Percentiles rank a stretch among this genome's conserved stretches.
Conservation (phyloP, 1,140 invertebrate genomes). For the Pseudomyrmex sp. region DNA sequence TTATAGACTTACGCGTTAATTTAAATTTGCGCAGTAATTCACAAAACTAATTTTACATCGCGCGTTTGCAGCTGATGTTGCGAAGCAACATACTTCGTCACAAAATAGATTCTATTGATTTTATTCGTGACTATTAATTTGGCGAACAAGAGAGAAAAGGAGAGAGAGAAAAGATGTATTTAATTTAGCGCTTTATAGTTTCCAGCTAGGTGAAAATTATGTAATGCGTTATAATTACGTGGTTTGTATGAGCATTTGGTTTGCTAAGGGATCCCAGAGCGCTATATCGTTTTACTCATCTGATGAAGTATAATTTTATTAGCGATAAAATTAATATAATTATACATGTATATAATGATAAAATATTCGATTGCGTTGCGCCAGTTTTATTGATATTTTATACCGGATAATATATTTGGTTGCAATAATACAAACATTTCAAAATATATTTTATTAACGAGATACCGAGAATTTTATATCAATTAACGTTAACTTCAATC, state of each 20-base stretch:
- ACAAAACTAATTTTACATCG: conserved; percentile 22
- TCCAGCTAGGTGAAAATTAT: conserved; percentile 27
- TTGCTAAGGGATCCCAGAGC: not conserved
- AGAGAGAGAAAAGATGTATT: conserved; percentile 14
- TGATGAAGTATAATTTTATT: too few relatives aligned
- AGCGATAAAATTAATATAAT: too few relatives aligned
- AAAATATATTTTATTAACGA: not conserved
- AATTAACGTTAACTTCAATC: not conserved
- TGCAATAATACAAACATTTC: not conserved
- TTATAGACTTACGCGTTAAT: not conserved
- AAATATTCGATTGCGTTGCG: too few relatives aligned
- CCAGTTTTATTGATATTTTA: too few relatives aligned
- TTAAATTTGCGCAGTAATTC: conserved; percentile 22
- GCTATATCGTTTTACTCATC: too few relatives aligned
- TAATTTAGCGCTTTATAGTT: conserved; percentile 32
- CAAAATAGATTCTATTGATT: conserved; percentile 46
- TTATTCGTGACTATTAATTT: conserved; percentile 47
- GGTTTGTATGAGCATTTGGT: conserved; percentile 33
- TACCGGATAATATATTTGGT: too few relatives aligned
- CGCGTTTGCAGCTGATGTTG: conserved; percentile 15
- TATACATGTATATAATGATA: too few relatives aligned
- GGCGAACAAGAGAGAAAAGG: not conserved
- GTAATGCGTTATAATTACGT: conserved; percentile 18
- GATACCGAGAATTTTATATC: not conserved
- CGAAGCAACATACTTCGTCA: not conserved